Evolutionary conservation across 2,113 vertebrate genomes (phyloP).

Genomic region (Nematolebias whitei): DNA sequence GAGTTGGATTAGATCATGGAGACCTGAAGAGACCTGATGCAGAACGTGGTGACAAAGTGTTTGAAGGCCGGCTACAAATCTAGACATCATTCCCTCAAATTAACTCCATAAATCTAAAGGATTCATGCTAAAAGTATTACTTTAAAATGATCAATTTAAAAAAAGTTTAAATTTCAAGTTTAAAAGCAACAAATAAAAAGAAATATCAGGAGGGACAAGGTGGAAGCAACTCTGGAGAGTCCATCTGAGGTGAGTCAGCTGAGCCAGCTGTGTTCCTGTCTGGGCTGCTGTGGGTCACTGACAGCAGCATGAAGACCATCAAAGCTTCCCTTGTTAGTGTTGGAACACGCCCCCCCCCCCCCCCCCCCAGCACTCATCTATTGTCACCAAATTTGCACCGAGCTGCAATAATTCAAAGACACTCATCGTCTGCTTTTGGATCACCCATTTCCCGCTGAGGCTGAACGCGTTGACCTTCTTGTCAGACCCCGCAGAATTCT

Average conservation of each 20-base stretch:
- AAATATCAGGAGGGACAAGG: too few species aligned
- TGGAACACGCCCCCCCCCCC: constrained; percentile 36
- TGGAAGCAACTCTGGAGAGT: too few species aligned
- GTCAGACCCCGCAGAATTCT: constrained; percentile 79
- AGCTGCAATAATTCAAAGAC: constrained; percentile 75
- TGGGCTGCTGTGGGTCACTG: constrained; percentile 20
- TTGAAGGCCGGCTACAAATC: too few species aligned
- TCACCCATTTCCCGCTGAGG: constrained; percentile 41
- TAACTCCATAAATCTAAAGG: too few species aligned
- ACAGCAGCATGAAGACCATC: constrained; percentile 62
- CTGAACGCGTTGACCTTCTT: constrained; percentile 70
- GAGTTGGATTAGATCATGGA: too few species aligned
- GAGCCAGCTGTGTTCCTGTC: constrained; percentile 3
- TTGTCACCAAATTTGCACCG: constrained; percentile 72
- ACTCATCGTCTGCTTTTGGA: constrained; percentile 65
- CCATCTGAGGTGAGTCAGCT: constrained; percentile 1
- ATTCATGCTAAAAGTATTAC: too few species aligned
- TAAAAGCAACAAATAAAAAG: too few species aligned
- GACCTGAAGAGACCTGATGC: too few species aligned
- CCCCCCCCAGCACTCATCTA: constrained; percentile 55
- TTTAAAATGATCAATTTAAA: too few species aligned
- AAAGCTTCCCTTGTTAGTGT: constrained; percentile 48
- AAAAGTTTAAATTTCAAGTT: too few species aligned
- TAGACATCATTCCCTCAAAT: too few species aligned
- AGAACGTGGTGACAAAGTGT: too few species aligned